Evolutionary conservation across 2,113 vertebrate genomes (phyloP), one percentile per base, ranked within the genome.

Genomic region (Ochotona princeps): DNA sequence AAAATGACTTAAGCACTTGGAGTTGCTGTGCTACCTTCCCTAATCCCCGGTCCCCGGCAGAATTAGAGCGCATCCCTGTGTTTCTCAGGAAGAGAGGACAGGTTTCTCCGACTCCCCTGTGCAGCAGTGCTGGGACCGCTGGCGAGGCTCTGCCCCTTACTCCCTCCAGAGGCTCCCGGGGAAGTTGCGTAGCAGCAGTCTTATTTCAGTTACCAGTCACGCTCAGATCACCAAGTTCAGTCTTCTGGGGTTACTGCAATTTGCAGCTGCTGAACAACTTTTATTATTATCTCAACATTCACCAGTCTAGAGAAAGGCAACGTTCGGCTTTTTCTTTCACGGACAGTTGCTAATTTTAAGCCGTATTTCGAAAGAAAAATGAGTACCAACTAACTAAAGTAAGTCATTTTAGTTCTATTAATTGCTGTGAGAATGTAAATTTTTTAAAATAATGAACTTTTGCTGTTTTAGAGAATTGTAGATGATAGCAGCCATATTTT

Each of bases 101-200:
- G 49, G 47, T 83, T 51, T 63, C 76, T 61, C 65, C 51, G 17
- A 69, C 75, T 67, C 91, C 66, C 57, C 61, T 7, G 54, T n/a
- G 30, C 47, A 35, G 60, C 25, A 44, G 23, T 32, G 0, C 75
- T 51, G 66, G 80, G 65, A 47, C 38, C 13, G 3, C 54, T 7
- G 12, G 60, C 87, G 38, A 91, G 61, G 60, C 32, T n/a, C 47
- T 18, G 75, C 61, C 70, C 75, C 90, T 70, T 21, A 8, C 74
- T 54, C 54, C 74, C 89, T 26, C 12, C 66, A 20, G 92, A 93
- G 87, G 83, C 80, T 92, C 78, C n/a, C 44, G 83, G 95, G 83
- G 18, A 20, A 9, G 91, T 94, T 96, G 94, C 96, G 25, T 96
- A 88, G 97, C 95, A 96, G 94, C 89, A 60, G 66, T 86, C 83